These are phyloP conservation scores for Subacronicta megacephala DNA, from an alignment of 2,888 invertebrate genomes.

Conservation along the genomic window DNA sequence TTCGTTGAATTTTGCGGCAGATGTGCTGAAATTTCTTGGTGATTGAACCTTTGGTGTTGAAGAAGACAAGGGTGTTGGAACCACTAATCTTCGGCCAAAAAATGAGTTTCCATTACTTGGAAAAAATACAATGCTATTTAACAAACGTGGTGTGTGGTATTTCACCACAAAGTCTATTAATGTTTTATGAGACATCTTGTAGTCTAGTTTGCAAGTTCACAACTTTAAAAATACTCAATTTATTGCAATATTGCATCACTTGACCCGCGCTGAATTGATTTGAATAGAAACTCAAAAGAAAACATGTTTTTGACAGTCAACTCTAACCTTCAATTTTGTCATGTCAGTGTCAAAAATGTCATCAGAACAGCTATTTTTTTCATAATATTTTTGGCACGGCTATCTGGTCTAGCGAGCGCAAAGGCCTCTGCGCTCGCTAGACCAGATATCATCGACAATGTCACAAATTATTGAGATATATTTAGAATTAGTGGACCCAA, in stretches of 20 bases:
- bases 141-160: constrained; percentile 81
- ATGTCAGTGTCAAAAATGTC: no score
- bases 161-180: constrained; percentile 84
- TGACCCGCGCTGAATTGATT: constrained; percentile 12
- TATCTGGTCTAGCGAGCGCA: no score
- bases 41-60: constrained; percentile 76
- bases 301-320: no score
- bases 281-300: no score
- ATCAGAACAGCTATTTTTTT: no score
- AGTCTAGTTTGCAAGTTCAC: not conserved
- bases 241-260: constrained; percentile 53
- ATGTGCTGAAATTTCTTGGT: constrained; percentile 75
- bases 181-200: constrained; percentile 79
- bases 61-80: constrained; percentile 69
- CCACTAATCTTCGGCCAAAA: constrained; percentile 77
- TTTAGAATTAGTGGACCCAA: no score
- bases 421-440: no score
- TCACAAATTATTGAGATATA: no score
- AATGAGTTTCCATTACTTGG: constrained; percentile 85
- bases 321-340: no score
- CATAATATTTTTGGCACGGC: no score
- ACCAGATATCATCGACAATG: no score
- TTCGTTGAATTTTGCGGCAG: constrained; percentile 66
- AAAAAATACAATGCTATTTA: constrained; percentile 82
- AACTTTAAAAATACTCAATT: constrained; percentile 1